phyloP scores from a whole-genome alignment of 2,113 vertebrate species.

The Rousettus leschenaultii region DNA sequence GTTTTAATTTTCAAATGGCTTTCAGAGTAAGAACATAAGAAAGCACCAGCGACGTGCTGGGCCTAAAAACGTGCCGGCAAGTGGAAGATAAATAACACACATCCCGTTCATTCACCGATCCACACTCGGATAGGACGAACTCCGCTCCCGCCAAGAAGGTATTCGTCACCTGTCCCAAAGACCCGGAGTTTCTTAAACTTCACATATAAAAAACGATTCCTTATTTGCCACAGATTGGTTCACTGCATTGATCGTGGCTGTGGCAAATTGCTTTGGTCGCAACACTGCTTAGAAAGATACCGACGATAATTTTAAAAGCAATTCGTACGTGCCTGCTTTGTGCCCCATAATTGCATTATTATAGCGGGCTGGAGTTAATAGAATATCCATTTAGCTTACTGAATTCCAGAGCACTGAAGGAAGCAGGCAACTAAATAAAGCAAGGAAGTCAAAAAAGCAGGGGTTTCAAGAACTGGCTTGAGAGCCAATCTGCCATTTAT shows the following conservation, averaged over 20 bases:
- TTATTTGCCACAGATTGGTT: background rate
- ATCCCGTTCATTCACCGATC: background rate
- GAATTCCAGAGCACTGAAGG: background rate
- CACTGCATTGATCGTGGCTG: background rate
- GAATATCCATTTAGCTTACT: background rate
- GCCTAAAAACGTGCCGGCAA: background rate
- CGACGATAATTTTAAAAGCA: background rate
- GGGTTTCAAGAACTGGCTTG: background rate
- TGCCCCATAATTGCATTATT: background rate
- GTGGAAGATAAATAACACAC: background rate
- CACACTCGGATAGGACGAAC: too few relatives aligned
- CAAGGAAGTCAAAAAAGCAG: background rate
- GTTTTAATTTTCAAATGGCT: conserved; percentile 43
- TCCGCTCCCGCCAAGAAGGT: background rate
- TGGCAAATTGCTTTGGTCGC: background rate
- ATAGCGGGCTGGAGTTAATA: background rate
- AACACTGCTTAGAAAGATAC: background rate
- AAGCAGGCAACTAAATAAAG: background rate
- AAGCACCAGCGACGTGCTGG: background rate
- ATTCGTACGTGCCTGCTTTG: background rate
- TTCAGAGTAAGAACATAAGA: background rate
- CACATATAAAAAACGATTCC: background rate
- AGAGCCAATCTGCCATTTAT: background rate
- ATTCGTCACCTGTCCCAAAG: background rate
- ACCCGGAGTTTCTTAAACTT: background rate